Evolutionary conservation across 2,113 vertebrate species (phyloP), one percentile per base, ranked within the genome.

Genomic region (Trochalopteron elliotii): DNA sequence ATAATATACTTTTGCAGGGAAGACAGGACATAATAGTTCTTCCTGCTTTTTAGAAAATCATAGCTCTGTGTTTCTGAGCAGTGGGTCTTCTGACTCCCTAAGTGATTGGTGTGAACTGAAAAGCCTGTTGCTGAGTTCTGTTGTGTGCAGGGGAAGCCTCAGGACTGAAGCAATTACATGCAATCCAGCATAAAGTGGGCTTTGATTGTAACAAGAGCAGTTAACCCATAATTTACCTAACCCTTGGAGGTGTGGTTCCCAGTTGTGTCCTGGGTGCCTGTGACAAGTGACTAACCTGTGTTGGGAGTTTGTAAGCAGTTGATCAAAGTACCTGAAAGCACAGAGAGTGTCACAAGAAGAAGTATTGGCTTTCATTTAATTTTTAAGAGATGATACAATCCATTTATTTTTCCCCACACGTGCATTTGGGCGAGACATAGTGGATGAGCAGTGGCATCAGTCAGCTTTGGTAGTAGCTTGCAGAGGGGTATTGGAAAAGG

Each of bases 321-420:
- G n/a, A 15, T 74, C 15, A 18, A 56, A 40, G 49, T 28, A 49
- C 19, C 53, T 1, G 5, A 49, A 83, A 69, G 55, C n/a, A 22
- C 2, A 1, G 23, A 52, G 22, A 2, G 1, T 30, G 30, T 55
- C 52, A 50, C 69, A 55, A 49, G 52, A 55, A 49, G 52, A 11
- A 56, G 13, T 39, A 60, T 2, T 0, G 0, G 5, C 33, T 81
- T 88, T 55, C 27, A 56, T 69, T 53, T 65, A 2, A 4, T 56
- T 89, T 83, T 67, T 64, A 61, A 78, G 60, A 70, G 37, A 25
- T 61, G 15, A 20, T 28, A 42, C 72, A 44, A 44, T 82, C 50
- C 6, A 9, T 67, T 82, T 67, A 7, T 69, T 78, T 67, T 67
- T 60, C 17, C 55, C 57, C 18, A 18, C 10, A 2, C 3, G 0